Percentiles rank a stretch among this genome's conserved stretches.
Evolutionary conservation across 2,888 invertebrate species (phyloP).

Genomic region (Drosophila lacicola): DNA sequence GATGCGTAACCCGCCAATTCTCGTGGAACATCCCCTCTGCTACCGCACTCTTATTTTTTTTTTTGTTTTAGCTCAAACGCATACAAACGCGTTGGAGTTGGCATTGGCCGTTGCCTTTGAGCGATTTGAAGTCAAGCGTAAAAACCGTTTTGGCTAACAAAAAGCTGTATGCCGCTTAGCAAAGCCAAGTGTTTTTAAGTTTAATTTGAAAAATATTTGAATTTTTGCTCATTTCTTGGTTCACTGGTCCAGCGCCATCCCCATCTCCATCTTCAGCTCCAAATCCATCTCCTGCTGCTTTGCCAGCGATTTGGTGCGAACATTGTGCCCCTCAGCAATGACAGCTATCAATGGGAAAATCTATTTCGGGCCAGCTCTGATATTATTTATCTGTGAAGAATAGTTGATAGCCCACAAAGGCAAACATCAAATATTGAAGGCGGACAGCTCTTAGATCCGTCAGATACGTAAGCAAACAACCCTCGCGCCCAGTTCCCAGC

Average conservation of each 20-base stretch:
- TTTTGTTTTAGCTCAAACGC: conserved; percentile 49
- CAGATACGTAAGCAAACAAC: conserved; percentile 52
- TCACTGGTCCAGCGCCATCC: conserved; percentile 51
- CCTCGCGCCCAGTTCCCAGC: conserved; percentile 30
- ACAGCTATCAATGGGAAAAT: conserved; percentile 66
- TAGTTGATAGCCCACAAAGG: conserved; percentile 53
- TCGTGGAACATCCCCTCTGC: conserved; percentile 20
- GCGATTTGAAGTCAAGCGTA: conserved; percentile 82
- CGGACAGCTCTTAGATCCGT: conserved; percentile 16
- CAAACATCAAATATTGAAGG: conserved; percentile 42
- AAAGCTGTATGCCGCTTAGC: conserved; percentile 43
- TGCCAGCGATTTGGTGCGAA: conserved; percentile 56
- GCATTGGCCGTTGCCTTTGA: conserved; percentile 65
- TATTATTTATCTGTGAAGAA: conserved; percentile 43
- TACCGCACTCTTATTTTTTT: background rate
- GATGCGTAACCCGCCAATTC: conserved; percentile 71
- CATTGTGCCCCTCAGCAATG: conserved; percentile 37
- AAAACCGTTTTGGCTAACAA: conserved; percentile 69
- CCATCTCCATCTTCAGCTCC: conserved; percentile 15
- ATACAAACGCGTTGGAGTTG: conserved; percentile 65
- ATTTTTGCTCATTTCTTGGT: conserved; percentile 81
- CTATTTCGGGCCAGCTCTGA: conserved; percentile 25
- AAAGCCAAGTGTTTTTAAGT: conserved; percentile 74
- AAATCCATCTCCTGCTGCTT: background rate
- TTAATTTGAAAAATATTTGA: conserved; percentile 81